Evolutionary conservation across 2,797 vertebrate genomes (phyloP).

Genomic region (Eulemur coronatus): DNA sequence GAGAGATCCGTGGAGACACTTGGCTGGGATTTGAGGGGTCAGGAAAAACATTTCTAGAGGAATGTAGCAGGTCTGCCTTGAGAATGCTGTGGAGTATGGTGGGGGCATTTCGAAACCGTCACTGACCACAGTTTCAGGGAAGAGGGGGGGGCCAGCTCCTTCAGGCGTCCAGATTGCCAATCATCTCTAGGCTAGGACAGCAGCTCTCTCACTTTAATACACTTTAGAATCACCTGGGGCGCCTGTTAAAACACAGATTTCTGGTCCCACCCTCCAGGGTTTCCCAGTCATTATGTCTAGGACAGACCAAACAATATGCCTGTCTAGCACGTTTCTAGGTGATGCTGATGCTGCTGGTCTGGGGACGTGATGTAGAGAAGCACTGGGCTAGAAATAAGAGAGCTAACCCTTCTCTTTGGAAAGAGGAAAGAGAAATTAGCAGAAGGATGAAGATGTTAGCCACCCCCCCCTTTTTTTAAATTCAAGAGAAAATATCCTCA

Average conservation of each 20-base stretch:
- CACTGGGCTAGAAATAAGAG: background rate
- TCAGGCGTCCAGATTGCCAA: background rate
- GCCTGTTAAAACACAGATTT: background rate
- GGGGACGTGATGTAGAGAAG: background rate
- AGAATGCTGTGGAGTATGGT: background rate
- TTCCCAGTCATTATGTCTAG: background rate
- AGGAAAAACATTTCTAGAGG: background rate
- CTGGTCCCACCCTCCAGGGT: background rate
- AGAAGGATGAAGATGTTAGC: background rate
- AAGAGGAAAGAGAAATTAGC: background rate
- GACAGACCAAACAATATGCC: background rate
- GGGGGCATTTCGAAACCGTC: background rate
- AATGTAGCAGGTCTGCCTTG: background rate
- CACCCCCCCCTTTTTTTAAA: background rate
- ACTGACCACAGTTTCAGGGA: background rate
- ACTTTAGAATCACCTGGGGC: background rate
- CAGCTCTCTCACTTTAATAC: background rate
- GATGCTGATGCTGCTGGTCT: background rate
- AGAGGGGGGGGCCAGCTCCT: background rate
- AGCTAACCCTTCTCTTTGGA: background rate
- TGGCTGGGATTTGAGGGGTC: background rate
- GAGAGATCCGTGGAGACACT: background rate
- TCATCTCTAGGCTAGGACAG: background rate
- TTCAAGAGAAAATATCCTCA: background rate
- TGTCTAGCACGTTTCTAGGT: background rate